Evolutionary conservation across 2,797 vertebrate species (phyloP).

Genomic region (Hyperoplus lanceolatus): DNA sequence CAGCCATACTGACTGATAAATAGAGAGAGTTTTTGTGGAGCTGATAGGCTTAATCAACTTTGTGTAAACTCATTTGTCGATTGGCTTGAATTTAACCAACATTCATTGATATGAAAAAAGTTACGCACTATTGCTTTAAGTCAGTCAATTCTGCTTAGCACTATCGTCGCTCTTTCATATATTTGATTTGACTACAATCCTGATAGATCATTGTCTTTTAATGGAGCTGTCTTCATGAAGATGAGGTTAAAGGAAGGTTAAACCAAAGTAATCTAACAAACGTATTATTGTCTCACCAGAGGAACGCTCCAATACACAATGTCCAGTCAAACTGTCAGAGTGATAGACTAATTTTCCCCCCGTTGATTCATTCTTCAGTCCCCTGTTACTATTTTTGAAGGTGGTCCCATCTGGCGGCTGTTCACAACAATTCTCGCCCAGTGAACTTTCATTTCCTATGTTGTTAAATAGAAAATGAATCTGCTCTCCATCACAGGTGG

Average conservation of each 20-base stretch:
- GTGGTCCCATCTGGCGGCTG: constrained; percentile 84
- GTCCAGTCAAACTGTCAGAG: constrained; percentile 75
- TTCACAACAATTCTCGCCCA: constrained; percentile 82
- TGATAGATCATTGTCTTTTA: constrained; percentile 46
- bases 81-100: too few relatives aligned
- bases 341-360: constrained; percentile 78
- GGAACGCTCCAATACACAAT: constrained; percentile 55
- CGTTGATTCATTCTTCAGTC: constrained; percentile 47
- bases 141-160: not conserved
- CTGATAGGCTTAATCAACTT: too few relatives aligned
- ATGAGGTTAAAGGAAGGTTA: constrained; percentile 72
- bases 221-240: constrained; percentile 55
- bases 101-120: too few relatives aligned
- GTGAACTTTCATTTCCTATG: constrained; percentile 85
- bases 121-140: constrained; percentile 1
- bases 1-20: too few relatives aligned
- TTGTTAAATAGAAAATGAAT: constrained; percentile 86
- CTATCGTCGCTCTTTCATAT: not conserved
- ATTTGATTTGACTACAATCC: not conserved
- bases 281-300: constrained; percentile 56
- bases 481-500: constrained; percentile 87
- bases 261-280: constrained; percentile 72
- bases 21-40: too few relatives aligned
- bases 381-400: constrained; percentile 82
- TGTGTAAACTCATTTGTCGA: too few relatives aligned